Evolutionary conservation across 2,113 vertebrate genomes (phyloP), one percentile per base, ranked within the genome.

Genomic region (Coturnix japonica): DNA sequence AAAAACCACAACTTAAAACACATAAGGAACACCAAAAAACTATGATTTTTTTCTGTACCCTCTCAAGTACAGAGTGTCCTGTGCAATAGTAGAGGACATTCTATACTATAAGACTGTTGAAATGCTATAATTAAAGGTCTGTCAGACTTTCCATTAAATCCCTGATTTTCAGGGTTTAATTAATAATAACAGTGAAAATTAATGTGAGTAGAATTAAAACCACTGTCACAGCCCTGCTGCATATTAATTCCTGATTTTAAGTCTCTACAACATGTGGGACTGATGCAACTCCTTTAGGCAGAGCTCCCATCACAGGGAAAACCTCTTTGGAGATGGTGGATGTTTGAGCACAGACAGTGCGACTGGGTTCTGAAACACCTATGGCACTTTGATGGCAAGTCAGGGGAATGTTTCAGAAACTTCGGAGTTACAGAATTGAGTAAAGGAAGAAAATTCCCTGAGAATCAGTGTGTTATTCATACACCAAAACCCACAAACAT

Each of bases 71-170:
- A 90, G 88, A 90, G 80, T 95, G 96, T 90, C 95, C 96, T 95
- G 95, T 85, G 94, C 89, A 65, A 86, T 95, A 85, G 75, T 75
- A 97, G 96, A 97, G 97, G 97, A 93, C 97, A 96, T 96, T 65
- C 91, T 96, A 88, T 81, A 77, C 90, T 96, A 64, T 90, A 96
- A 97, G 93, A 87, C 94, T 87, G 89, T 85, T 91, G 81, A 94
- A 97, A 95, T 93, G 91, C 94, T 97, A 53, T 98, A 97, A 98
- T 97, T 97, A 97, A 97, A 96, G 93, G 91, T 93, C 97, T 96
- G 96, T 90, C 97, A 97, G 96, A 95, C 91, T 97, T 97, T 97
- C 97, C 96, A 97, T 97, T 97, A 98, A 98, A 98, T 97, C 96
- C 97, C 96, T 94, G 97, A 97, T 97, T 97, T 97, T 96, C 96